A percentile compares a stretch with the other conserved stretches of the same genome.
Conservation (phyloP, 2,797 vertebrate genomes). For the Kryptolebias ocellatus region DNA sequence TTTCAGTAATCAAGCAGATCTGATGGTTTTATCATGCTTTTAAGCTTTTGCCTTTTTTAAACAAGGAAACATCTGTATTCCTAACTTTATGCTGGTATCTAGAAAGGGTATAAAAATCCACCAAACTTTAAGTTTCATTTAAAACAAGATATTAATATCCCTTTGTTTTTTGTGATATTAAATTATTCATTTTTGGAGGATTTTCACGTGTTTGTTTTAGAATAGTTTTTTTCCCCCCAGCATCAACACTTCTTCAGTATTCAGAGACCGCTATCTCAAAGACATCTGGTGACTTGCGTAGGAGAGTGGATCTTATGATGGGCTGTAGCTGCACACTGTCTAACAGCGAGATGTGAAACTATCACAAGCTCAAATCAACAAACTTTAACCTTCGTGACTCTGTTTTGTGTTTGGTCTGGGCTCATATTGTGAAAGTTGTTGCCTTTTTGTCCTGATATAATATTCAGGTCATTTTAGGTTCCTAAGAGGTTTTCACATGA, state of each 20-base stretch:
- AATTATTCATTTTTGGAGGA: neutral
- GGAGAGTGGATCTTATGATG: conserved; percentile 10
- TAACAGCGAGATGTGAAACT: neutral
- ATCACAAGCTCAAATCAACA: neutral
- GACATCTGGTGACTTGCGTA: neutral
- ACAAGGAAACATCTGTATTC: too few relatives aligned
- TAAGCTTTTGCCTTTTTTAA: too few relatives aligned
- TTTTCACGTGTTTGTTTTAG: neutral
- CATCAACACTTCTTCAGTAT: neutral
- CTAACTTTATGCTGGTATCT: too few relatives aligned
- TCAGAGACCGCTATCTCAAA: neutral
- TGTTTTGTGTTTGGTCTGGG: neutral
- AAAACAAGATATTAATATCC: too few relatives aligned
- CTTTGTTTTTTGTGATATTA: too few relatives aligned
- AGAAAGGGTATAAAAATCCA: too few relatives aligned
- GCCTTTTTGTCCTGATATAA: neutral
- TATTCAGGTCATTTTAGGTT: neutral
- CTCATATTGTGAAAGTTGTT: neutral
- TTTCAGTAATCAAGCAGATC: too few relatives aligned
- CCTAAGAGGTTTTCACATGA: neutral
- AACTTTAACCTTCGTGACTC: too few relatives aligned
- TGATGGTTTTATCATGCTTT: too few relatives aligned
- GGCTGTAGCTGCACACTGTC: neutral
- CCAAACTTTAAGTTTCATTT: too few relatives aligned
- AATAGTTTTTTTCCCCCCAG: neutral